These are phyloP conservation scores for Clarias platycephalus DNA, from an alignment of 2,797 vertebrate species.

Conservation along the genomic window DNA sequence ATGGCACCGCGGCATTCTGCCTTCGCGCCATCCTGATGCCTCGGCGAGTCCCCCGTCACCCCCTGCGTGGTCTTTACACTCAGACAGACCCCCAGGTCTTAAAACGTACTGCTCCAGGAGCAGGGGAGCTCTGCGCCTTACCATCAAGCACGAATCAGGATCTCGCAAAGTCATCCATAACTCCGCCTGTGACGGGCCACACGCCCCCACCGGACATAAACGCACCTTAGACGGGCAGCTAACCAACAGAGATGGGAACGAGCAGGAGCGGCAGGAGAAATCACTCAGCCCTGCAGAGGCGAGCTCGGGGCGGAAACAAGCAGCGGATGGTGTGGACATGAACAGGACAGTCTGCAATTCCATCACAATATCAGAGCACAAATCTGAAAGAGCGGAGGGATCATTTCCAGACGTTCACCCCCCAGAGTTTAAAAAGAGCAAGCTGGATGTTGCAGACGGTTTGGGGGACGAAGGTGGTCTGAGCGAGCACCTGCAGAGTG, in stretches of 20 bases:
- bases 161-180: slow-evolving; percentile 78
- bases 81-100: slow-evolving; percentile 75
- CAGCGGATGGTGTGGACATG: neutral
- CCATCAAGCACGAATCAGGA: slow-evolving; percentile 81
- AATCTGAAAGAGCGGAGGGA: slow-evolving; percentile 47
- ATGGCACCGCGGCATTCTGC: slow-evolving; percentile 57
- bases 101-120: slow-evolving; percentile 80
- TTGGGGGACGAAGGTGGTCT: slow-evolving; percentile 75
- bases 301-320: slow-evolving; percentile 52
- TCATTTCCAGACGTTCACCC: slow-evolving; percentile 55
- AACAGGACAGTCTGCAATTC: slow-evolving; percentile 39
- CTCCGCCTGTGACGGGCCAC: slow-evolving; percentile 67
- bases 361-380: slow-evolving; percentile 54
- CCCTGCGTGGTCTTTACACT: slow-evolving; percentile 72
- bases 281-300: slow-evolving; percentile 45
- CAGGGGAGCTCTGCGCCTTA: slow-evolving; percentile 76
- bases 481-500: slow-evolving; percentile 80
- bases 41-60: slow-evolving; percentile 69
- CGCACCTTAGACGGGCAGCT: slow-evolving; percentile 69
- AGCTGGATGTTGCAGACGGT: slow-evolving; percentile 59
- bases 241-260: slow-evolving; percentile 64
- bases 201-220: slow-evolving; percentile 57
- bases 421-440: slow-evolving; percentile 70
- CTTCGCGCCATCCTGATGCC: slow-evolving; percentile 44
- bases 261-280: slow-evolving; percentile 51